phyloP scores from a whole-genome alignment of 2,888 invertebrate species.

The Gnatocerus cornutus region DNA sequence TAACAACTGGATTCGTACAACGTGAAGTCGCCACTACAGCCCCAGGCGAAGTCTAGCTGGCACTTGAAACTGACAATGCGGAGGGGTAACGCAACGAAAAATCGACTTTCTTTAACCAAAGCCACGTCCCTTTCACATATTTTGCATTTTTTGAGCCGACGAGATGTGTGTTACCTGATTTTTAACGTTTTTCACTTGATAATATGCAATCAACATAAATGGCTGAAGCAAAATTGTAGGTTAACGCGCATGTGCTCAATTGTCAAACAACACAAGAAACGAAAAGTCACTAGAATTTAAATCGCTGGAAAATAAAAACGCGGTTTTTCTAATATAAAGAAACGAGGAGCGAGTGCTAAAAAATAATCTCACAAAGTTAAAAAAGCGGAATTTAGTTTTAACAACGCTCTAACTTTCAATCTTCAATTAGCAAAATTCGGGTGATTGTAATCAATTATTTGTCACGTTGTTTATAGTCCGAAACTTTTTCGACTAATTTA shows the following conservation, averaged over 20 bases:
- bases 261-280: slow-evolving; percentile 49
- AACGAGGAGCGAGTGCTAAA: too few relatives aligned
- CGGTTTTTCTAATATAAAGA: too few relatives aligned
- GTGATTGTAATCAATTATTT: too few relatives aligned
- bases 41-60: slow-evolving; percentile 65
- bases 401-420: too few relatives aligned
- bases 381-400: too few relatives aligned
- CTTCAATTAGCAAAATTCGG: too few relatives aligned
- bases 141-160: slow-evolving; percentile 40
- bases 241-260: slow-evolving; percentile 68
- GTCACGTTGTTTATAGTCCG: too few relatives aligned
- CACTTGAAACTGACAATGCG: slow-evolving; percentile 53
- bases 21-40: slow-evolving; percentile 55
- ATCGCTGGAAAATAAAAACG: not conserved
- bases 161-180: slow-evolving; percentile 65
- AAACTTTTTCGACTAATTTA: not conserved
- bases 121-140: slow-evolving; percentile 26
- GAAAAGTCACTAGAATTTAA: slow-evolving; percentile 51
- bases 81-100: slow-evolving; percentile 34
- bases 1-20: slow-evolving; percentile 34
- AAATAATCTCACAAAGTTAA: too few relatives aligned
- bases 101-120: slow-evolving; percentile 16
- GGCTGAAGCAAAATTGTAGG: slow-evolving; percentile 71
- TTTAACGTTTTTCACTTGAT: slow-evolving; percentile 66
- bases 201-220: slow-evolving; percentile 72